Evolutionary conservation across 2,888 invertebrate genomes (phyloP), one percentile per base, ranked within the genome.

Genomic region (Dermolepida albohirtum): DNA sequence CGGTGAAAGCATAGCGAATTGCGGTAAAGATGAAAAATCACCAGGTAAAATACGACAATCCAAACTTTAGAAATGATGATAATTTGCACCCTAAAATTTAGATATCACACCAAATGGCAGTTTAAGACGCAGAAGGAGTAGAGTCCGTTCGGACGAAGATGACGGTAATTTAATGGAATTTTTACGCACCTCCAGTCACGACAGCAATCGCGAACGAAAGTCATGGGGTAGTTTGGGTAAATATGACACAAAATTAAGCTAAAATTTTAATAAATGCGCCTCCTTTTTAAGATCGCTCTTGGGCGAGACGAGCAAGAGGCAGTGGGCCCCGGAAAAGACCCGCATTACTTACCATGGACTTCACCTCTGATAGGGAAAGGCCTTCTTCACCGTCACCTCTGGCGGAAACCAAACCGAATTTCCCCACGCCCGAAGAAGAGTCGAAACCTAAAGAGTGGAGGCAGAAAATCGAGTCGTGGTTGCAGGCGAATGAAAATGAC

Each of bases 81-180:
- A 34, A 22, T 22, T 22, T 22, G 22, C 4, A 22, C 22, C 22
- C 4, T 27, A 16, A 29, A 10, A 54, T 64, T 67, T 83, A 87
- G 95, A 96, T 79, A 90, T 95, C 44, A 96, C 96, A 4, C 96
- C 96, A 11, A 95, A 93, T 72, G 96, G 96, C 39, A 95, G 95
- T 72, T 84, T 96, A 43, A 87, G 95, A 16, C 87, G 95, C 40
- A 87, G 95, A 50, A 87, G 94, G 75, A 92, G 95, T 78, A 88
- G 94, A 34, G 91, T 94, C 14, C 89, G 94, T 0, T 91, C 91
- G 4, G 94, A 92, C 79, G 93, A 92, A 77, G 93, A 95, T 78
- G 95, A 95, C 75, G 90, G 91, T 5, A 91, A 91, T 14, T 82
- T 96, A n/a, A 91, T 96, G 89, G 94, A 94, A 80, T 95, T 94